phyloP scores from a whole-genome alignment of 2,797 vertebrate genomes.

The Mallotus villosus region DNA sequence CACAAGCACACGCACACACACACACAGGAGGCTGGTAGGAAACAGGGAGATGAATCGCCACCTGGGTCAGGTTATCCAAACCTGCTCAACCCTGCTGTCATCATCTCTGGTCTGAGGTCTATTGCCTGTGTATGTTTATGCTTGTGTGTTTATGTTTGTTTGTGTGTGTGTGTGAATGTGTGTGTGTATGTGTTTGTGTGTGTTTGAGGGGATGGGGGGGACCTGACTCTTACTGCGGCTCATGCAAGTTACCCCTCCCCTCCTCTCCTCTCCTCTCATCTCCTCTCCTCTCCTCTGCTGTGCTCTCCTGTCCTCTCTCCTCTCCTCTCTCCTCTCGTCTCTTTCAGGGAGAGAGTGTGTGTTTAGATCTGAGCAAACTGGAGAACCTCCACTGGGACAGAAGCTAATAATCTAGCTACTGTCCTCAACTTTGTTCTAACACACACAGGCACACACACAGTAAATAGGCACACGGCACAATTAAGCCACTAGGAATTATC shows the following conservation, averaged over 20 bases:
- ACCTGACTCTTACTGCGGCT: neutral
- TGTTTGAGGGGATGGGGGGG: neutral
- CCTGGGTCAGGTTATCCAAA: neutral
- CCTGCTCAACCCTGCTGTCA: neutral
- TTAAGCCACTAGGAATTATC: too few species aligned
- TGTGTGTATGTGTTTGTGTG: neutral
- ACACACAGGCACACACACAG: too few species aligned
- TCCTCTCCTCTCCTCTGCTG: neutral
- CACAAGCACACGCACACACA: neutral
- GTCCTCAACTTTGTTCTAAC: conserved; percentile 5
- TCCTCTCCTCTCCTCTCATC: conserved; percentile 2
- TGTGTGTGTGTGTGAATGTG: neutral
- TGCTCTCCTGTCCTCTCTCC: neutral
- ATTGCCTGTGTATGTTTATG: neutral
- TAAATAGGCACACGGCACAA: neutral
- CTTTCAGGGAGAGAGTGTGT: neutral
- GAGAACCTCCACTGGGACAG: neutral
- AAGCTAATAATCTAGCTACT: conserved; percentile 22
- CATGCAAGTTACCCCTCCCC: conserved; percentile 9
- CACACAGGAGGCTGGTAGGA: neutral
- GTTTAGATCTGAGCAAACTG: conserved; percentile 18
- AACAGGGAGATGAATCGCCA: neutral
- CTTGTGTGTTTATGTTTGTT: neutral
- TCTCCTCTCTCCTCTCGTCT: neutral
- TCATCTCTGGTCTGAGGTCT: neutral